Base-by-base conservation (phyloP, 2,888 invertebrate genomes). In the Scaeva pyrastri region DNA sequence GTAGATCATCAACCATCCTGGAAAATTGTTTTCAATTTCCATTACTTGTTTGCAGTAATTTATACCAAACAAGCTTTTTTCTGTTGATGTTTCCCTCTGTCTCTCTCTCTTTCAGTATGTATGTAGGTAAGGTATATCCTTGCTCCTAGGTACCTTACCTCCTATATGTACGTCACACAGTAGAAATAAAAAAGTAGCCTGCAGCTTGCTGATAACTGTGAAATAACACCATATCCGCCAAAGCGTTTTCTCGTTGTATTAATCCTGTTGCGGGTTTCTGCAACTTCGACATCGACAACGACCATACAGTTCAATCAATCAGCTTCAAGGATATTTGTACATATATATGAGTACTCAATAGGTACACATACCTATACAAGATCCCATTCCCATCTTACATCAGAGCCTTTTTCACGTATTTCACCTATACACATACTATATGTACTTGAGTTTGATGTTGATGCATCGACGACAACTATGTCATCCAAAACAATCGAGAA, bases 281-380 rank as follows among this genome's bases (percentile, higher is more conserved):
- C 73, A 72, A 73, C 81, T 60, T 68, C 39, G 43, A 71, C 58
- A 73, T 60, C 64, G 19, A 36, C 56, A 58, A 11, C 16, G 36
- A 58, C 62, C 62, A 36, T 43, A 58, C 16, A 56, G 56, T 68
- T 73, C 81, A 72, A 81, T 85, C 85, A 81, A 80, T 81, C 85
- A 80, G 48, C 64, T 72, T 60, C 85, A 76, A 43, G 52, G 52
- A 16, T 58, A 71, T 39, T 71, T 60, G 5, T 31, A 31, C 1
- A 31, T 2, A 31, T 2, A 31, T 2, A 31, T 8, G n/a, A n/a
- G n/a, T n/a, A n/a, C n/a, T n/a, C n/a, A n/a, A 31, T 14, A 48
- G 12, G 14, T 52, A 39, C 39, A 12, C 11, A 11, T 11, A 39
- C 8, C 2, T 26, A 58, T 45, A 31, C 31, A 50, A 70, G 48